phyloP scores from a whole-genome alignment of 1,140 invertebrate genomes.

The Laupala kohalensis region DNA sequence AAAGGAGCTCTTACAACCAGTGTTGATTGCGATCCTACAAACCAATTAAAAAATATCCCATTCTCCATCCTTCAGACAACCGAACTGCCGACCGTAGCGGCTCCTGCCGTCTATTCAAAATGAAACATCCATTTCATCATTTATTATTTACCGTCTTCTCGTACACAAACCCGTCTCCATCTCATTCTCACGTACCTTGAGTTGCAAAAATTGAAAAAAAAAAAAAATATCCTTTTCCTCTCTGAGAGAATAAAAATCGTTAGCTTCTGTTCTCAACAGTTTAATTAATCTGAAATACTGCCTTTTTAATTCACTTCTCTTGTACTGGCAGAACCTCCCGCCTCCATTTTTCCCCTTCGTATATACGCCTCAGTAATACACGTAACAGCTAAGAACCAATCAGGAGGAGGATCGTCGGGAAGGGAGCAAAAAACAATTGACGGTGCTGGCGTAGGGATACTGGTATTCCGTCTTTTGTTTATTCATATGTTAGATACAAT shows the following conservation, averaged over 20 bases:
- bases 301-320: background rate
- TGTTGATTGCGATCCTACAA: background rate
- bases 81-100: no score
- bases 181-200: background rate
- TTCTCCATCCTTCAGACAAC: background rate
- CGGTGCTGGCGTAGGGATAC: background rate
- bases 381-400: background rate
- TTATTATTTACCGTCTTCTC: background rate
- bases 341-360: background rate
- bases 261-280: background rate
- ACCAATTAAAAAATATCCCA: background rate
- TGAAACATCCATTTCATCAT: background rate
- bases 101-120: background rate
- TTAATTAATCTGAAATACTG: background rate
- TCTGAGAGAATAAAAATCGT: background rate
- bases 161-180: background rate
- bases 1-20: no score
- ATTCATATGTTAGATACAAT: background rate
- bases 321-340: no score
- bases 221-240: background rate
- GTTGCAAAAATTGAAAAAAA: background rate
- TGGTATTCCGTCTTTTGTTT: background rate
- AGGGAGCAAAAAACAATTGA: background rate
- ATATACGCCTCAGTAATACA: background rate
- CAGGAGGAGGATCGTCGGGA: background rate